phyloP scores from a whole-genome alignment of 1,140 invertebrate species.

The Cotesia vestalis region DNA sequence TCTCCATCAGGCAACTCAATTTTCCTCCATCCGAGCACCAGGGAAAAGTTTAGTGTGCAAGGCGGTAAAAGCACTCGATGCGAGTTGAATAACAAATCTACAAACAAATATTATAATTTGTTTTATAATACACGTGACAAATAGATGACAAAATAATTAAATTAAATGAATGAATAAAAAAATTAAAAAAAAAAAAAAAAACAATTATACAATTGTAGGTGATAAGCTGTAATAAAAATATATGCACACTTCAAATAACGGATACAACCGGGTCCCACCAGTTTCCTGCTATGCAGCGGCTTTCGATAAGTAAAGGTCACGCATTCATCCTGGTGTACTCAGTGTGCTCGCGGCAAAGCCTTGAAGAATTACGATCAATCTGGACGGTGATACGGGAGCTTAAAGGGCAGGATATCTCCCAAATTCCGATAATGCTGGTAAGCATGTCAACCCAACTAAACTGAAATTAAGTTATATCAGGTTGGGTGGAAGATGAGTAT shows the following conservation, averaged over 20 bases:
- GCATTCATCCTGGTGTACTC: conserved; percentile 95
- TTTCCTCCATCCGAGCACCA: too few relatives aligned
- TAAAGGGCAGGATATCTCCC: conserved; percentile 78
- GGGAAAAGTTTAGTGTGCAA: too few relatives aligned
- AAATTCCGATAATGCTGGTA: conserved; percentile 93
- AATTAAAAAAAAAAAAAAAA: conserved; percentile 18
- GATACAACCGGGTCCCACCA: conserved; percentile 99
- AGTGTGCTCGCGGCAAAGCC: conserved; percentile 90
- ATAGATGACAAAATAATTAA: conserved; percentile 2
- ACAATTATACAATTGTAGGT: conserved; percentile 72
- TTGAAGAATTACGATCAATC: conserved; percentile 96
- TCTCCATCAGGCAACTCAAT: too few relatives aligned
- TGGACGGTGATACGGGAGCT: conserved; percentile 85
- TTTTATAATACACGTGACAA: background rate
- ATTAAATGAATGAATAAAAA: background rate
- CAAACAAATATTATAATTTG: background rate
- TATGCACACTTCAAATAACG: conserved; percentile 99
- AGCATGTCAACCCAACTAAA: conserved; percentile 39
- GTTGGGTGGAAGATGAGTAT: background rate
- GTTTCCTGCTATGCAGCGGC: conserved; percentile 99
- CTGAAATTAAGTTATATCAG: background rate
- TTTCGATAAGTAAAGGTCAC: conserved; percentile 97
- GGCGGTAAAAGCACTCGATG: background rate
- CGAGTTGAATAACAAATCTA: background rate
- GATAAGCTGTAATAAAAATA: conserved; percentile 99